Evolutionary conservation across 2,888 invertebrate genomes (phyloP).

Genomic region (Sepiola atlantica): DNA sequence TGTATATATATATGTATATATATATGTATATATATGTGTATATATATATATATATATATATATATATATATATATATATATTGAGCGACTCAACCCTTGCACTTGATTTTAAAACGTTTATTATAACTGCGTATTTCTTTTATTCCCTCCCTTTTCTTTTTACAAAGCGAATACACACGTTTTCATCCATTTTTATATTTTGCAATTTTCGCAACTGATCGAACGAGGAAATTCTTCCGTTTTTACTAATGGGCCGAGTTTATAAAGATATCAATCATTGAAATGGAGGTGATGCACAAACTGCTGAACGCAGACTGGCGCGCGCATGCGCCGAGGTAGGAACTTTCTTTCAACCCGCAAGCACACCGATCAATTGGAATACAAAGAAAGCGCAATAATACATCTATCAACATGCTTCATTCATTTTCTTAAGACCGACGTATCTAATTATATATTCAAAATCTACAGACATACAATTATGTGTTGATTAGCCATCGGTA

Average conservation of each 20-base stretch:
- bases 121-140: neutral
- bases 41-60: too few relatives aligned
- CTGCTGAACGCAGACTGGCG: neutral
- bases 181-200: neutral
- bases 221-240: neutral
- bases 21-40: too few relatives aligned
- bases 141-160: neutral
- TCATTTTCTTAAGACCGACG: too few relatives aligned
- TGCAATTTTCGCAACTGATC: neutral
- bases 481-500: too few relatives aligned
- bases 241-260: conserved; percentile 15
- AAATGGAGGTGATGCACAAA: neutral
- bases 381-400: too few relatives aligned
- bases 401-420: too few relatives aligned
- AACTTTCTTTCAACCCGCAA: neutral
- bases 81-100: neutral
- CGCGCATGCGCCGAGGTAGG: too few relatives aligned
- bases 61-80: too few relatives aligned
- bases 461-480: too few relatives aligned
- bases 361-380: neutral
- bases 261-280: neutral
- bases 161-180: neutral
- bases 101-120: neutral
- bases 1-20: too few relatives aligned
- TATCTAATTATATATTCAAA: too few relatives aligned